Conservation (phyloP, 35 echinoderm and acorn worm species). For the Apostichopus parvimensis region DNA sequence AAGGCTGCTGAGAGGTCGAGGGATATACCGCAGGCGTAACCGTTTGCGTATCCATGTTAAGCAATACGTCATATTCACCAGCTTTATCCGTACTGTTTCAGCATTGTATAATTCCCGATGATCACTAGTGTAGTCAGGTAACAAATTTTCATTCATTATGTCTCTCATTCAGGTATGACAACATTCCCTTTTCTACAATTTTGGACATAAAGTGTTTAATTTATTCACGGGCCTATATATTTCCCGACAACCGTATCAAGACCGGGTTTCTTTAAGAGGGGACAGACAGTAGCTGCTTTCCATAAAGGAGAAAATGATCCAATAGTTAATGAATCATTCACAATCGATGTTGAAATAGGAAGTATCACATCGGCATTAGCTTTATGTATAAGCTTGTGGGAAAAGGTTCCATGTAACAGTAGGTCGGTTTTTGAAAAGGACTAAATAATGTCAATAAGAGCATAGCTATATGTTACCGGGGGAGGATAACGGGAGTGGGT, state of each 20-base stretch:
- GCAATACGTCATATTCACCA: too few species aligned
- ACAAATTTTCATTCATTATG: neutral
- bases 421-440: too few species aligned
- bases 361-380: neutral
- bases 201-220: conserved; percentile 9
- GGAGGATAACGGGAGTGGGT: too few species aligned
- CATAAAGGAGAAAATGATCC: too few species aligned
- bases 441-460: too few species aligned
- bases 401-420: neutral
- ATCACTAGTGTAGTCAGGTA: neutral
- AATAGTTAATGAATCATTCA: neutral
- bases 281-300: neutral
- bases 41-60: neutral
- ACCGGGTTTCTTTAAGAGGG: conserved; percentile 9
- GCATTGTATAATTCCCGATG: neutral
- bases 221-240: conserved; percentile 26
- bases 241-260: neutral
- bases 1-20: conserved; percentile 1
- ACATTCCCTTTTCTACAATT: neutral
- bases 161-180: conserved; percentile 2
- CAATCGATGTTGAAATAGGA: neutral
- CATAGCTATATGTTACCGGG: too few species aligned
- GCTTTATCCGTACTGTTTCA: too few species aligned
- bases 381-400: conserved; percentile 5
- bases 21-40: neutral